Evolutionary conservation across 2,113 vertebrate species (phyloP), one percentile per base, ranked within the genome.

Genomic region (Crocuta crocuta): DNA sequence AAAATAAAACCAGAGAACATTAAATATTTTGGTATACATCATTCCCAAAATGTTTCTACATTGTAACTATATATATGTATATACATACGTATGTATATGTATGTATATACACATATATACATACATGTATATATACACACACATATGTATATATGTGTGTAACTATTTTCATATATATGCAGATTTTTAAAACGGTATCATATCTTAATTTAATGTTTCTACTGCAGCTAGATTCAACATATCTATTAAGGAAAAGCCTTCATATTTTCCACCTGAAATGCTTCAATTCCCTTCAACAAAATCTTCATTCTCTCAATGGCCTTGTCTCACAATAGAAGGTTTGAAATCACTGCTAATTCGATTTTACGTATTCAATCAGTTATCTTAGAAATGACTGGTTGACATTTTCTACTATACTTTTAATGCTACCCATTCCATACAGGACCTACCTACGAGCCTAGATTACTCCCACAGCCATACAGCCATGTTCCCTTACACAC

Each of bases 161-260:
- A 39, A 39, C 39, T 39, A 39, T 39, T 39, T 39, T 39, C 3
- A 55, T 17, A 55, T 55, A 10, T 48, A 48, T 48, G 10, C 31
- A 81, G 16, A 50, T 92, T 65, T 93, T n/a, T 78, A 87, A 82
- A 91, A 91, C 83, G 43, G 12, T 82, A 68, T 53, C 26, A 6
- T 23, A 55, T 45, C 23, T 33, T 80, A 10, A 35, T 17, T 92
- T 79, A 86, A 68, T n/a, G 65, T 96, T 96, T 33, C 91, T 88
- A 66, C 63, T 66, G 50, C 35, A 93, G 71, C 63, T 83, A 83
- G 11, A 79, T 88, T 84, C 16, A 79, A 83, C 1, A 23, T 71
- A 31, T 87, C 45, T 86, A 45, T 63, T 84, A 83, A 79, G 21
- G 74, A 96, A 96, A 90, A 87, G 24, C 24, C 12, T 88, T 88